Conservation (phyloP, 2,797 vertebrate species). For the Coregonus sp. region DNA sequence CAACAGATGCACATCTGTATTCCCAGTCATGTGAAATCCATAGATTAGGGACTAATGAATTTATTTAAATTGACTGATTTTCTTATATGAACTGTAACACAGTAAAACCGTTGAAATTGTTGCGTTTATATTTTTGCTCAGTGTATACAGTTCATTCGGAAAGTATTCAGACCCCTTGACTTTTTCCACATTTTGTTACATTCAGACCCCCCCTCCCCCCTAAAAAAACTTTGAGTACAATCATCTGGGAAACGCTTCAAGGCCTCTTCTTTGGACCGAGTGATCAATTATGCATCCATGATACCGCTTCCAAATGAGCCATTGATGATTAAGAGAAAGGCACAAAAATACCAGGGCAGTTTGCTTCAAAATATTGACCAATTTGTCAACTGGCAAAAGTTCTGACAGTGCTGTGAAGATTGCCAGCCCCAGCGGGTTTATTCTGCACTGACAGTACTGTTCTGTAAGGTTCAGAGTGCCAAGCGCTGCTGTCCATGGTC, state of each 20-base stretch:
- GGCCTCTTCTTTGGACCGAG: constrained; percentile 19
- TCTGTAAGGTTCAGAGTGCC: not conserved
- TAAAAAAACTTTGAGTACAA: constrained; percentile 17
- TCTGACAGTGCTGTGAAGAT: not conserved
- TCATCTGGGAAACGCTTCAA: constrained; percentile 23
- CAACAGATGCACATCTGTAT: no score
- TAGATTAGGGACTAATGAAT: no score
- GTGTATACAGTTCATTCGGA: no score
- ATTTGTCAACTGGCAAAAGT: constrained; percentile 14
- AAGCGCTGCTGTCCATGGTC: constrained; percentile 26
- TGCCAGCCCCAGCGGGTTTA: not conserved
- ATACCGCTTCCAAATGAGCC: constrained; percentile 22
- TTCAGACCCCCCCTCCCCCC: no score
- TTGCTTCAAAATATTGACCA: constrained; percentile 1
- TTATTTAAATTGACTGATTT: no score
- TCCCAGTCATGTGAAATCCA: no score
- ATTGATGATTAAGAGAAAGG: constrained; percentile 6
- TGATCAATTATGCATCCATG: constrained; percentile 17
- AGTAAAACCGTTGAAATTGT: no score
- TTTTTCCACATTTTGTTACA: no score
- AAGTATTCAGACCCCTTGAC: no score
- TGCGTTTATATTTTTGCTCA: no score
- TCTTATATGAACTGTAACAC: no score
- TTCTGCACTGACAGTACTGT: not conserved
- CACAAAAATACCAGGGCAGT: not conserved